These are phyloP conservation scores for Drosophila nigromelanica DNA, from an alignment of 1,140 invertebrate genomes.

Conservation along the genomic window DNA sequence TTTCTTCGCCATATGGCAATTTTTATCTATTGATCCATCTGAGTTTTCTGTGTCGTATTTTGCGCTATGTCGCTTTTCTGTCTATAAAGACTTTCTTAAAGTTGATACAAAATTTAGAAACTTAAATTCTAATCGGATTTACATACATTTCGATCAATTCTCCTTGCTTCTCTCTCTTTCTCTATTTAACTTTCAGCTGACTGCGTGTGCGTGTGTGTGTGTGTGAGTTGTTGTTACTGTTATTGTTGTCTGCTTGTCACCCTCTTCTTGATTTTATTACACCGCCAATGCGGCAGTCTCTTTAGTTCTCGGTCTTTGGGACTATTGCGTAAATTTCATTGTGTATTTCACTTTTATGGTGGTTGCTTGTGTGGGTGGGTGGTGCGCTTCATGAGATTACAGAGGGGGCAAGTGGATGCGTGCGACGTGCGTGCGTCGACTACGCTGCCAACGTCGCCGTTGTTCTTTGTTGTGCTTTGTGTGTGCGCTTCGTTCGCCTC, in stretches of 20 bases:
- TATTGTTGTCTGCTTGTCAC: slow-evolving; percentile 68
- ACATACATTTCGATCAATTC: slow-evolving; percentile 56
- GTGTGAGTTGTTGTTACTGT: slow-evolving; percentile 43
- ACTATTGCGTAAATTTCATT: slow-evolving; percentile 82
- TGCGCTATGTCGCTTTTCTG: neutral
- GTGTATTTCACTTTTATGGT: slow-evolving; percentile 81
- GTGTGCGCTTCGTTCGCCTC: slow-evolving; percentile 50
- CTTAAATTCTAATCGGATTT: slow-evolving; percentile 78
- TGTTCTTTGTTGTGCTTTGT: slow-evolving; percentile 73
- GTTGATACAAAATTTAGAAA: slow-evolving; percentile 57
- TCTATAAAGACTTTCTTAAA: slow-evolving; percentile 47
- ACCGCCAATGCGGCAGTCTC: slow-evolving; percentile 74
- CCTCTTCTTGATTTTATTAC: slow-evolving; percentile 80
- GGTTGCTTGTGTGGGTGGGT: slow-evolving; percentile 51
- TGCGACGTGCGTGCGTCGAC: slow-evolving; percentile 57
- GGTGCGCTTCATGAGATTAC: neutral
- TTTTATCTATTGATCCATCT: slow-evolving; percentile 36
- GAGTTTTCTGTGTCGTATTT: slow-evolving; percentile 3
- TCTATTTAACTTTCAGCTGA: slow-evolving; percentile 69
- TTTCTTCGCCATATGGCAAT: slow-evolving; percentile 31
- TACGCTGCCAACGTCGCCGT: slow-evolving; percentile 43
- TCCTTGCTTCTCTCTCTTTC: neutral
- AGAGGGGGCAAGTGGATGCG: slow-evolving; percentile 18
- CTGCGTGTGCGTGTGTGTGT: slow-evolving; percentile 32
- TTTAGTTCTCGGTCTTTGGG: slow-evolving; percentile 55